A percentile compares a stretch with the other conserved stretches of the same genome.
Evolutionary conservation across 1,140 invertebrate species (phyloP).

Genomic region (Pogonomyrmex californicus): DNA sequence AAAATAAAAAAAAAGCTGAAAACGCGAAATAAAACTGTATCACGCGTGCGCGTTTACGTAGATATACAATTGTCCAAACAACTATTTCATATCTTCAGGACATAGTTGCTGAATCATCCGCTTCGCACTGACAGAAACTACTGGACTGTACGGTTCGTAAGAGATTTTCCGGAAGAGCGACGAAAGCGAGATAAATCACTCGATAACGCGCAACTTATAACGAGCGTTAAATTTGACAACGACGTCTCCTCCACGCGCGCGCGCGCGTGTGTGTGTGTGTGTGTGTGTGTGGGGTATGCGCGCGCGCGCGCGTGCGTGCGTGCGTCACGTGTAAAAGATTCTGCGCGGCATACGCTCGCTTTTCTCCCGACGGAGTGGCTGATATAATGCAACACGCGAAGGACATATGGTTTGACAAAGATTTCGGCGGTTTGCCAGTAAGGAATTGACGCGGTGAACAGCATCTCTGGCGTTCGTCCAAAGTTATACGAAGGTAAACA

Average conservation of each 20-base stretch:
- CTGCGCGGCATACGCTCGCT: constrained; percentile 13
- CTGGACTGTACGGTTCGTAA: background rate
- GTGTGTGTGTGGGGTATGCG: constrained; percentile 2
- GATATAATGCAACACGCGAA: constrained; percentile 47
- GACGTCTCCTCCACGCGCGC: constrained; percentile 38
- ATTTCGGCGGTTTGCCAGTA: constrained; percentile 76
- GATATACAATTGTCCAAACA: background rate
- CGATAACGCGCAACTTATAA: constrained; percentile 9
- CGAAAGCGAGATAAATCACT: constrained; percentile 44
- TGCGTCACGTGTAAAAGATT: constrained; percentile 43
- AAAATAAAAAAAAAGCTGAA: too few relatives aligned
- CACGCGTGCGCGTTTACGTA: too few relatives aligned
- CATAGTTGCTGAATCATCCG: constrained; percentile 18
- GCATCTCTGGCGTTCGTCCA: constrained; percentile 67
- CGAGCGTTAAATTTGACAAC: constrained; percentile 69
- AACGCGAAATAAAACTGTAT: background rate
- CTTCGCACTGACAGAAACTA: background rate
- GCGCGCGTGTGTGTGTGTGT: constrained; percentile 24
- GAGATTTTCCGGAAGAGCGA: constrained; percentile 44
- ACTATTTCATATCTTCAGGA: background rate
- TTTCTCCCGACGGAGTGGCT: constrained; percentile 57
- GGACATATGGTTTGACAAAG: constrained; percentile 71
- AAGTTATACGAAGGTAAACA: constrained; percentile 76
- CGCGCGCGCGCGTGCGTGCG: constrained; percentile 19
- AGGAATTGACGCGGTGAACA: constrained; percentile 71